phyloP scores from a whole-genome alignment of 2,888 invertebrate genomes.

The Hyposoter dolosus region DNA sequence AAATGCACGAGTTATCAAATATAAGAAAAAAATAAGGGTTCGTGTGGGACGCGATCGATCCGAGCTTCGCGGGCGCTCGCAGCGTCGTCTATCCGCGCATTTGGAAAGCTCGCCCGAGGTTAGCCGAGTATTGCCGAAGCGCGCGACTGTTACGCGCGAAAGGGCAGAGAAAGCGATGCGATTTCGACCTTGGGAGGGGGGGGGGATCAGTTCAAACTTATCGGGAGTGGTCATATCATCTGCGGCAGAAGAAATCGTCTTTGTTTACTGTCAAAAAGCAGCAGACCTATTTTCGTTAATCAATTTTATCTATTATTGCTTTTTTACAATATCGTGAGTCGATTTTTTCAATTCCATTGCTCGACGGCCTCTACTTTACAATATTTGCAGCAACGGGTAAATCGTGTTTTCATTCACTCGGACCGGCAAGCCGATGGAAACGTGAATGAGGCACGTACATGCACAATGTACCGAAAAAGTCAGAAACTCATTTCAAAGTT shows the following conservation, averaged over 20 bases:
- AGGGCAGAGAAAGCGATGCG: neutral
- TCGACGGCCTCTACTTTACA: neutral
- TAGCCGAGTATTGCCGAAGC: constrained; percentile 21
- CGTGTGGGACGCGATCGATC: constrained; percentile 78
- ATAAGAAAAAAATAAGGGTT: constrained; percentile 77
- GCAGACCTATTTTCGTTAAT: neutral
- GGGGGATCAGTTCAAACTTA: neutral
- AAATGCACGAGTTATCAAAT: constrained; percentile 71
- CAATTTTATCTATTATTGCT: neutral
- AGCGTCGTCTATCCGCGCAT: constrained; percentile 67
- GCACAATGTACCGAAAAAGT: no score
- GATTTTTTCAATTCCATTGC: neutral
- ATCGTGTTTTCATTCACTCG: neutral
- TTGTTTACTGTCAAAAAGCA: neutral
- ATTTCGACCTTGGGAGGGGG: neutral
- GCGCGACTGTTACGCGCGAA: neutral
- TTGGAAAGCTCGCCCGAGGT: neutral
- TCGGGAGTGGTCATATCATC: neutral
- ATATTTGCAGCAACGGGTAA: constrained; percentile 22
- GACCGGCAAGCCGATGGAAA: no score
- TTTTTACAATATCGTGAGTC: neutral
- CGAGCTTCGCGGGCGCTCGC: constrained; percentile 75
- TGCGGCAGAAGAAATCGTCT: neutral
- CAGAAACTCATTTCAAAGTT: no score
- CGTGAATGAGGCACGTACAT: no score